Base-by-base conservation (phyloP, 2,797 vertebrate genomes). In the Syngnathus rostellatus region DNA sequence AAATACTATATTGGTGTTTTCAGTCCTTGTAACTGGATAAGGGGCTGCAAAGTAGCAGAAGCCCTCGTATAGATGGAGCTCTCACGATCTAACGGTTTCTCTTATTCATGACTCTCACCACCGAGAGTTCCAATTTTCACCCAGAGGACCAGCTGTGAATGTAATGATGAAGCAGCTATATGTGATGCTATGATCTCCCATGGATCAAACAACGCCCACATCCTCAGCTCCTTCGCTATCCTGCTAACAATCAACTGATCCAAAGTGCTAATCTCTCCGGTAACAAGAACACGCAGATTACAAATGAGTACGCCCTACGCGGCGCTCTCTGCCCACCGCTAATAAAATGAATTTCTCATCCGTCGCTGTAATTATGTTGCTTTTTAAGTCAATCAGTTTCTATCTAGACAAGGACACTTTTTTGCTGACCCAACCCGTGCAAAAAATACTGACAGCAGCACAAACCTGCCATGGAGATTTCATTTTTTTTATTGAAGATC, bases 331-430 rank as follows among this genome's bases (percentile, higher is more conserved):
- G 59, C 16, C n/a, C 39, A 21, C 10, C 9, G n/a, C 5, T 41
- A 41, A 61, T 61, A 62, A 62, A 46, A 46, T 46, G 12, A 43
- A 9, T 6, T 41, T 6, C 43, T 62, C 21, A 45, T 62, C 48
- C 58, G 40, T 59, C 25, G 19, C 43, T 37, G 6, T 67, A 67
- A 79, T 64, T 70, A 11, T n/a, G 58, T 19, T 39, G 17, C 59
- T 63, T 46, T 46, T 68, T 68, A 70, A 31, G 63, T 73, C 48
- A 64, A 48, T 67, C 41, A n/a, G 16, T n/a, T 62, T 31, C 17
- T 53, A 41, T 11, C 41, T 16, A 6, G 5, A 23, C 21, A 2
- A 10, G 58, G 38, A 60, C 17, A 6, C 41, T 41, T 41, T 46
- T 58, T 59, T 61, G 59, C 59, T 61, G 59, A 61, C 59, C 59